Base-by-base conservation (phyloP, 2,113 vertebrate species). In the Gymnocephalus cernua region DNA sequence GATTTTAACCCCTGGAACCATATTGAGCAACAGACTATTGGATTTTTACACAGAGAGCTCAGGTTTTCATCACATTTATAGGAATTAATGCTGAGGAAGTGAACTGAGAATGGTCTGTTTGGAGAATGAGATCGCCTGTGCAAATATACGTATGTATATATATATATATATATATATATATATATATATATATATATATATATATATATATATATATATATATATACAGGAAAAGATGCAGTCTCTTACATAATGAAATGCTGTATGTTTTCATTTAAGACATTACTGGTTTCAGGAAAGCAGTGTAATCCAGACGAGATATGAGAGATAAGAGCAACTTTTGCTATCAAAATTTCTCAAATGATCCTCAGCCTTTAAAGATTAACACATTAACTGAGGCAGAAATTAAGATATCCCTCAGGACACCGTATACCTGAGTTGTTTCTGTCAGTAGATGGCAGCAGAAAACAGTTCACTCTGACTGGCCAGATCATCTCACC, bases 381-480 rank as follows among this genome's bases (percentile, higher is more conserved):
- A 10, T n/a, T 10, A 51, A 64, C 47, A 9, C 8, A 65, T 59
- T n/a, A 63, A 51, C n/a, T 41, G 13, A 54, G 12, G 54, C 25
- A 76, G 18, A 29, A 56, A 32, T 77, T 0, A 4, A 23, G 23
- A 6, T 73, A 58, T 78, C 45, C 27, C 18, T 53, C 14, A 18
- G 10, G 19, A 13, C 44, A 3, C 21, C 16, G n/a, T 21, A 29
- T 0, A 72, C 70, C 50, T 68, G 63, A 81, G 38, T 41, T 63
- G 68, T 66, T 87, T 77, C 63, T 51, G 90, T 80, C 92, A 93
- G 87, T 83, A 94, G 92, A 86, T 90, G 92, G 92, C 91, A 91
- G 90, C 86, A 93, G 69, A 89, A 80, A 93, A 74, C 68, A 65
- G 58, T 74, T 61, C 0, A 63, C 16, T 62, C 57, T 29, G 45